These are phyloP conservation scores for Trichacis sp. DNA, from an alignment of 2,888 invertebrate genomes.

Conservation along the genomic window DNA sequence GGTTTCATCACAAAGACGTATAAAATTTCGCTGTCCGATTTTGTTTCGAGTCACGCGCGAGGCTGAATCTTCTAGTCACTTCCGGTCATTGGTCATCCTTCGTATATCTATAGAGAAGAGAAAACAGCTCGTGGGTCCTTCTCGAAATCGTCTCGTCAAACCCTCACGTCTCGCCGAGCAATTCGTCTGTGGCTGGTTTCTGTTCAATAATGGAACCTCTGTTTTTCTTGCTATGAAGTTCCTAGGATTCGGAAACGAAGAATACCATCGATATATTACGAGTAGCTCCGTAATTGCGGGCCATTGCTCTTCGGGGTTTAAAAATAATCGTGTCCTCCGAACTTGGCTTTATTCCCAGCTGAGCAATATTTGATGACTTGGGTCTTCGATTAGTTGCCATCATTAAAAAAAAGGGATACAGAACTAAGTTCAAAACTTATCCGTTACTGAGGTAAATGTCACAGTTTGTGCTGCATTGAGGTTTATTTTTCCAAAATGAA, in stretches of 20 bases:
- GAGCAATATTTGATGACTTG: neutral
- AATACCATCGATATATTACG: constrained; percentile 34
- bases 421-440: no score
- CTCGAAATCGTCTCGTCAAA: constrained; percentile 16
- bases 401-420: no score
- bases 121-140: neutral
- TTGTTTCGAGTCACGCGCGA: constrained; percentile 26
- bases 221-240: constrained; percentile 23
- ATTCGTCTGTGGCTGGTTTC: constrained; percentile 30
- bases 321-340: constrained; percentile 29
- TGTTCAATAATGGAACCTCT: constrained; percentile 31
- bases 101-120: constrained; percentile 14
- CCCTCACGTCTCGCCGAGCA: constrained; percentile 22
- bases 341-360: constrained; percentile 23
- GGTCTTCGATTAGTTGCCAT: no score
- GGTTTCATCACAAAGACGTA: neutral
- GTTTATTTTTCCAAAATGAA: no score
- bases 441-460: no score
- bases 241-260: constrained; percentile 13
- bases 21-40: constrained; percentile 11
- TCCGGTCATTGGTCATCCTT: constrained; percentile 37
- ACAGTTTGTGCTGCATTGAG: no score
- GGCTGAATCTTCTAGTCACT: constrained; percentile 10
- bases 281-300: constrained; percentile 32
- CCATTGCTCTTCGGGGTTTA: constrained; percentile 36